Conservation (phyloP, 2,888 invertebrate genomes). For the Plebejus argus region DNA sequence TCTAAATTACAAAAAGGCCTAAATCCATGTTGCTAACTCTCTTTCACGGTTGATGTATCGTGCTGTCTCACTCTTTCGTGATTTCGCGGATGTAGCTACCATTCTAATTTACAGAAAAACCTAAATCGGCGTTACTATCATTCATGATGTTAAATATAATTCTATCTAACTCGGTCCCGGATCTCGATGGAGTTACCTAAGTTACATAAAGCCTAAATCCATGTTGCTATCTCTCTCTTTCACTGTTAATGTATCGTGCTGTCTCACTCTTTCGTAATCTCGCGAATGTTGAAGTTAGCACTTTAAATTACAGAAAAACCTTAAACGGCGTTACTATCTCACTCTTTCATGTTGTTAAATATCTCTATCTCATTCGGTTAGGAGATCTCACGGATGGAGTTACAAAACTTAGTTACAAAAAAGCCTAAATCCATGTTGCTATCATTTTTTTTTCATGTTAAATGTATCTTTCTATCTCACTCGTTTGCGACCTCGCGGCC, state of each 20-base stretch:
- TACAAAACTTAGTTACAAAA: too few relatives aligned
- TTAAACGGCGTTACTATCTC: too few relatives aligned
- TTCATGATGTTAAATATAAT: too few relatives aligned
- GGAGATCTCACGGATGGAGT: slow-evolving; percentile 72
- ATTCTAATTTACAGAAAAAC: too few relatives aligned
- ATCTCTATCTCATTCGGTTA: slow-evolving; percentile 43
- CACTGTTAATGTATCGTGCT: background rate
- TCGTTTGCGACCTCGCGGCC: background rate
- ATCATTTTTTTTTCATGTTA: background rate
- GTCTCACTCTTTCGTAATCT: background rate
- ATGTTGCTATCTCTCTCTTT: background rate
- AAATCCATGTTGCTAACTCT: background rate
- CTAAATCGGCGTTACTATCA: background rate
- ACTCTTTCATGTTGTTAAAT: too few relatives aligned
- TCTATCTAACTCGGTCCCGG: slow-evolving; percentile 45
- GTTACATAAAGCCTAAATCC: too few relatives aligned
- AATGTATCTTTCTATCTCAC: background rate
- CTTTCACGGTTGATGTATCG: too few relatives aligned
- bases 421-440: background rate
- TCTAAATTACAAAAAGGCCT: background rate
- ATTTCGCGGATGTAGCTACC: too few relatives aligned
- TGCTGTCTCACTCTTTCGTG: too few relatives aligned
- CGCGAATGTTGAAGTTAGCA: background rate
- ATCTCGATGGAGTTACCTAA: slow-evolving; percentile 61
- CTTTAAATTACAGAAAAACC: too few relatives aligned